These are phyloP conservation scores for Neomonachus schauinslandi DNA, from an alignment of 2,113 vertebrate species.

Conservation along the genomic window DNA sequence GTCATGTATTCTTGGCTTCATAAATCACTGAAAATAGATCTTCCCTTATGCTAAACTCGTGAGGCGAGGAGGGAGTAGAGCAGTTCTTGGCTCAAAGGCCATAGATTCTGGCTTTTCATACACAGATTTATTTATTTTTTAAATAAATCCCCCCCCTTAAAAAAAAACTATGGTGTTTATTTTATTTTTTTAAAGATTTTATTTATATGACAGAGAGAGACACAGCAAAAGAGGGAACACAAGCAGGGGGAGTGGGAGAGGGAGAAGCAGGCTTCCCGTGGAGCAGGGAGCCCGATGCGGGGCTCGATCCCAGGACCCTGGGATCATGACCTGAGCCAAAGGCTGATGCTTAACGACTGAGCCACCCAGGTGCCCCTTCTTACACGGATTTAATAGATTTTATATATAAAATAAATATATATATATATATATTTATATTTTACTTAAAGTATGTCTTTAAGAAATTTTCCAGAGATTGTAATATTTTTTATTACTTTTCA, in stretches of 20 bases:
- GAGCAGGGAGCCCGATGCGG: too few relatives aligned
- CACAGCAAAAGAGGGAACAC: too few relatives aligned
- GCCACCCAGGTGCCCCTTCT: too few relatives aligned
- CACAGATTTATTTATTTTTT: background rate
- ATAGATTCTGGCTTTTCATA: background rate
- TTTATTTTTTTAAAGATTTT: too few relatives aligned
- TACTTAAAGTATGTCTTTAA: background rate
- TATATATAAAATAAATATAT: background rate
- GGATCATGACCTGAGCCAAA: too few relatives aligned
- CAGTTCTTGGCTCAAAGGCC: background rate
- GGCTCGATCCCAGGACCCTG: too few relatives aligned
- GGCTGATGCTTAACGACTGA: too few relatives aligned
- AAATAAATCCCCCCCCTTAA: too few relatives aligned
- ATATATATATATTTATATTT: background rate
- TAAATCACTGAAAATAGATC: background rate
- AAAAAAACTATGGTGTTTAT: too few relatives aligned
- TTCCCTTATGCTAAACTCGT: background rate
- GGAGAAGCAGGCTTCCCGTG: too few relatives aligned
- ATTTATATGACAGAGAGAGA: too few relatives aligned
- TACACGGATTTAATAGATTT: background rate
- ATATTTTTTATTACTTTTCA: background rate
- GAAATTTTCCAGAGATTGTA: background rate
- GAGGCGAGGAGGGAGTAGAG: background rate
- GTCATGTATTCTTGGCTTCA: background rate
- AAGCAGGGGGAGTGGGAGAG: too few relatives aligned